Base-by-base conservation (phyloP, 2,113 vertebrate genomes). In the Solenodon paradoxus region DNA sequence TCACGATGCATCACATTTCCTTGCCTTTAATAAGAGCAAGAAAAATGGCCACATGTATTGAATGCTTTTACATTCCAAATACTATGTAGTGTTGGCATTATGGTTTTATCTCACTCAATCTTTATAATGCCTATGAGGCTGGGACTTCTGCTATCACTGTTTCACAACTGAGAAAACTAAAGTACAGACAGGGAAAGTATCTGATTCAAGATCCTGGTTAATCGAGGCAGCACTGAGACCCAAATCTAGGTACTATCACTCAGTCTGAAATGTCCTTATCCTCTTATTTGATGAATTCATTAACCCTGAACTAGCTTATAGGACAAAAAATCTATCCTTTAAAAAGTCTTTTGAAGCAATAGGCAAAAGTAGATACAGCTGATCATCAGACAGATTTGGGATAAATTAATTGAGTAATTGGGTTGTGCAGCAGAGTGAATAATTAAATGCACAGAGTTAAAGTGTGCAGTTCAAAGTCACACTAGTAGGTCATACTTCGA, bases 91-190 rank as follows among this genome's bases (percentile, higher is more conserved):
- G 87, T 74, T 55, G 72, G 40, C 72, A 24, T 51, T n/a, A n/a
- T n/a, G n/a, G 47, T 71, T 75, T 51, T 68, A 81, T 59, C 61
- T 92, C 35, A 63, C 66, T 96, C 75, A 92, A 77, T 74, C 55
- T n/a, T 87, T 71, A 40, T 30, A 88, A 72, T 47, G 61, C 28
- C 53, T 77, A 32, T 32, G 20, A 74, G 55, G 13, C 72, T 91
- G 72, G 42, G 40, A 20, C 20, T 89, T 94, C 82, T 55, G 63
- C 86, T 72, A 88, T 71, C 30, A 82, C 13, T 32, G 63, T 55
- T 82, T 84, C 35, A 88, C 38, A 78, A 64, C 26, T 26, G 10
- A 91, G 35, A 69, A 96, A 84, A 84, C 30, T 35, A 30, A 79
- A 87, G 53, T 24, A 66, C 15, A 20, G 45, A 64, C 16, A 72